A percentile compares a stretch with the other conserved stretches of the same genome.
Conservation (phyloP, 2,888 invertebrate genomes). For the Drepana falcataria region DNA sequence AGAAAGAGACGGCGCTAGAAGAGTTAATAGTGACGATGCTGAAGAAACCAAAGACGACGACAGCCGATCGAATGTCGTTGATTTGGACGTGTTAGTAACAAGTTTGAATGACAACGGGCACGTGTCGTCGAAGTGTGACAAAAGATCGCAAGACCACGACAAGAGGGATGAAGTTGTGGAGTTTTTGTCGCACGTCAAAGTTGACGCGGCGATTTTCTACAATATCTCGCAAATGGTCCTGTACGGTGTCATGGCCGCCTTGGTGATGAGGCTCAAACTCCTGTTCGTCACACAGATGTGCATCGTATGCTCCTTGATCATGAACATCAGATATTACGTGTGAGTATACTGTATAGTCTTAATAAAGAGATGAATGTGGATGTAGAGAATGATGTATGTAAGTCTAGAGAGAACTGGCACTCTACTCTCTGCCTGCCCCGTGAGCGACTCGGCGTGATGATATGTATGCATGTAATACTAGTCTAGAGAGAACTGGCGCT, state of each 20-base stretch:
- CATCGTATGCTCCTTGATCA: slow-evolving; percentile 83
- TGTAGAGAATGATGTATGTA: too few species aligned
- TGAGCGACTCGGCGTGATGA: too few species aligned
- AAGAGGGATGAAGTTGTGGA: slow-evolving; percentile 16
- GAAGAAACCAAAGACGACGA: slow-evolving; percentile 36
- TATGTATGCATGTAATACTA: too few species aligned
- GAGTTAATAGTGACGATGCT: slow-evolving; percentile 66
- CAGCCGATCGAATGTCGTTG: slow-evolving; percentile 11
- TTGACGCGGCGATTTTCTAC: slow-evolving; percentile 82
- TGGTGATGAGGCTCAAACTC: slow-evolving; percentile 88
- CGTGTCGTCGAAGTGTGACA: slow-evolving; percentile 11
- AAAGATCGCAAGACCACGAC: slow-evolving; percentile 2
- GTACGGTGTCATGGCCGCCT: slow-evolving; percentile 84
- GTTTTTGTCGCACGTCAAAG: slow-evolving; percentile 46
- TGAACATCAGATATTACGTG: slow-evolving; percentile 78
- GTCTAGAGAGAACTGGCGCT: too few species aligned
- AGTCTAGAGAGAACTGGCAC: too few species aligned
- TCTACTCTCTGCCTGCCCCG: too few species aligned
- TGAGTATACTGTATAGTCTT: slow-evolving; percentile 34
- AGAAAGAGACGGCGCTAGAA: slow-evolving; percentile 22
- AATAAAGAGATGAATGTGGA: not conserved
- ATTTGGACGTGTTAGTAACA: slow-evolving; percentile 37
- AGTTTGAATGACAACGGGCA: slow-evolving; percentile 18
- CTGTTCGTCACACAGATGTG: slow-evolving; percentile 89
- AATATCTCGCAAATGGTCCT: slow-evolving; percentile 84